phyloP scores from a whole-genome alignment of 23 tunicate genomes.

The Styela clava region DNA sequence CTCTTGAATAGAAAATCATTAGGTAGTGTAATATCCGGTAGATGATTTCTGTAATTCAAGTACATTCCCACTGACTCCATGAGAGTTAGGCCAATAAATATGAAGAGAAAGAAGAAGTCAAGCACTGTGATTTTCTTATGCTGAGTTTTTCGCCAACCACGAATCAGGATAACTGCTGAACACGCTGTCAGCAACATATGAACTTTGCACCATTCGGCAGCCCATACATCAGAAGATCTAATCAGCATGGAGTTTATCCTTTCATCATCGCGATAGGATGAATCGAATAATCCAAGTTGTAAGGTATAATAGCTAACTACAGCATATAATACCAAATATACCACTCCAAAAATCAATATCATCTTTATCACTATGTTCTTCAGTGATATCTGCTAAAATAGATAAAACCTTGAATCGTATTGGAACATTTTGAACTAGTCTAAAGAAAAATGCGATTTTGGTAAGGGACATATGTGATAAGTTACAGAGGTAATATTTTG shows the following conservation, averaged over 20 bases:
- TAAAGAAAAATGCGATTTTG: too few species aligned
- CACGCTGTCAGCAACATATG: background rate
- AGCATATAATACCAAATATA: constrained; percentile 2
- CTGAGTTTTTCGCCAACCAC: constrained; percentile 2
- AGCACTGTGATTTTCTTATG: constrained; percentile 45
- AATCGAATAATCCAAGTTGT: constrained; percentile 21
- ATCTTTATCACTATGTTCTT: too few species aligned
- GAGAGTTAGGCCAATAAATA: constrained; percentile 44
- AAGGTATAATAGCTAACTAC: background rate
- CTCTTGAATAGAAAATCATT: background rate
- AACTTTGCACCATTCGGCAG: background rate
- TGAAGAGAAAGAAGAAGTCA: constrained; percentile 47
- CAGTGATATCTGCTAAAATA: too few species aligned
- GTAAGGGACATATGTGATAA: too few species aligned
- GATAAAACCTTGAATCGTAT: too few species aligned
- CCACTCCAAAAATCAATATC: background rate
- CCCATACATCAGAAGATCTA: background rate
- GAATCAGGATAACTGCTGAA: background rate
- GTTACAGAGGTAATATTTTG: too few species aligned
- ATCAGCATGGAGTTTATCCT: background rate
- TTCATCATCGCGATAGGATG: constrained; percentile 7
- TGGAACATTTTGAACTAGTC: too few species aligned
- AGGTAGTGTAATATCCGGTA: background rate
- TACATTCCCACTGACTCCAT: constrained; percentile 31
- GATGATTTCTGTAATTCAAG: background rate